Evolutionary conservation across 92 coral and sea anemone species (phyloP), one percentile per base, ranked within the genome.

Genomic region (Umimayanthus kanabou): DNA sequence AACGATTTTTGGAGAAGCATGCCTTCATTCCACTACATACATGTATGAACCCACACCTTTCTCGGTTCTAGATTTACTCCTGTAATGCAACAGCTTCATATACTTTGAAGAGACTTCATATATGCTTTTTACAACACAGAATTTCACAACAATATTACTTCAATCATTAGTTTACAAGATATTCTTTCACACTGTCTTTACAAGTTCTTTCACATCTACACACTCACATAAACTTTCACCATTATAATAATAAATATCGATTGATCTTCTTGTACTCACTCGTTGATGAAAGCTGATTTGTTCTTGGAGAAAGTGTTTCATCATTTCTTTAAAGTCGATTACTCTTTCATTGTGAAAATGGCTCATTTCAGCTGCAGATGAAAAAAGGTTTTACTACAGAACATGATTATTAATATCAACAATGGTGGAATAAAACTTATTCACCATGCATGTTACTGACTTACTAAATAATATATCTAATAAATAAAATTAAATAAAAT

Each of bases 231-330:
- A 47, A 7, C 1, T 47, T 47, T 7, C 50, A 7, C 10, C 50
- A 82, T 30, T 58, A n/a, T n/a, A 28, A 7, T 13, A 28, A 22
- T 22, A 28, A 8, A 42, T n/a, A 3, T 13, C 58, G 15, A n/a
- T 25, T 13, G 28, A 16, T 22, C 3, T 66, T 69, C 9, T 2
- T 45, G 22, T 73, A 89, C 96, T 96, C 84, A 96, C 99, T 90
- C 91, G 92, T 73, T 96, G 99, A 50, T 96, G 98, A 86, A 93
- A 95, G 80, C 89, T 88, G 39, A 96, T 96, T 90, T 96, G 99
- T 82, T 96, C 97, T 90, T 88, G 94, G 70, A 96, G 82, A 81
- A 96, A 96, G 73, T 85, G 86, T 80, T 95, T 96, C 99, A 96
- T 96, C 99, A 93, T 91, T 58, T 75, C 90, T 87, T 95, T 96